Evolutionary conservation across 1,140 invertebrate species (phyloP), one percentile per base, ranked within the genome.

Genomic region (Schlechtendalia chinensis): DNA sequence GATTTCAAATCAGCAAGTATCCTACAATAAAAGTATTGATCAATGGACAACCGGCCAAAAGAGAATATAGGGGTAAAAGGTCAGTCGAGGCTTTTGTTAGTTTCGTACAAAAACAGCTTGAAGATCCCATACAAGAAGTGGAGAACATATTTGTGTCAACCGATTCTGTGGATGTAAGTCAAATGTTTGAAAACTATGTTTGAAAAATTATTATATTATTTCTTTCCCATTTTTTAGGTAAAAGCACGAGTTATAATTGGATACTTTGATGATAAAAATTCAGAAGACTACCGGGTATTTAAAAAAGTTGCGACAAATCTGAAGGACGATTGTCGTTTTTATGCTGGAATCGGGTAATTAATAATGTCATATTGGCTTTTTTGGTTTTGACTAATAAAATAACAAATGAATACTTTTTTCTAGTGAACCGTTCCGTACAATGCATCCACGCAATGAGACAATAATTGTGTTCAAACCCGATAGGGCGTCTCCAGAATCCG

Each of bases 1-100:
- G 94, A 83, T 99, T 97, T 87, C 95, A 98, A 84, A 98, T 99
- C 63, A 94, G 91, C 19, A 99, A 99, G 88, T 99, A 99, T 88
- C 98, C 98, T 29, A 99, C 98, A 19, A 86, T 99, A 53, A 99
- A 99, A 88, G 87, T 99, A 24, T 94, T 99, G 84, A 90, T 95
- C 47, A 97, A 97, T 90, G 98, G 98, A 1, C 90, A 96, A 84
- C 90, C 95, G 12, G 90, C 93, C 1, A 99, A 99, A 87, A 91
- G 93, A 84, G 98, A 99, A 87, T 99, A 98, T 84, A 90, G 98
- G 84, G 96, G 89, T 1, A 91, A 93, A 83, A 86, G 93, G 80
- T 93, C 93, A 11, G 89, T 88, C 0, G 93, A 99, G 80, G 96
- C 97, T 0, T 93, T 99, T 84, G 87, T 92, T 5, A 90, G 91